These are phyloP conservation scores for Oryctes rhinoceros DNA, from an alignment of 1,140 invertebrate genomes.

Conservation along the genomic window DNA sequence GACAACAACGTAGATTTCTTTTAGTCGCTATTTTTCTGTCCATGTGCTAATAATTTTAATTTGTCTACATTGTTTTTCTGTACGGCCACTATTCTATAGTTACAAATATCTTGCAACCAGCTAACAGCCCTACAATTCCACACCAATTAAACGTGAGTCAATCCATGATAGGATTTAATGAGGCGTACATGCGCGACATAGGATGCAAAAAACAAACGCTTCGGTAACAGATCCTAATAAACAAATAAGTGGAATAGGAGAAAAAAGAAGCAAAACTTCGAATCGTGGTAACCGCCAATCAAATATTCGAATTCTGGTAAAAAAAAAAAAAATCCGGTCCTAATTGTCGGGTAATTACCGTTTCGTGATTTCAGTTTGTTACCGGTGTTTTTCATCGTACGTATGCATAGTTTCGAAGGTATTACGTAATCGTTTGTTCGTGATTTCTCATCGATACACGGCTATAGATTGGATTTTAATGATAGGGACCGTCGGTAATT, in stretches of 20 bases:
- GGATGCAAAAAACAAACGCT: not conserved
- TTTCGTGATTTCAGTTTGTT: conserved; percentile 15
- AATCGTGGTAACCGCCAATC: conserved; percentile 17
- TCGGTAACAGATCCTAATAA: not conserved
- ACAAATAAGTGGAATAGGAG: not conserved
- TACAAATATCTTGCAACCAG: too few relatives aligned
- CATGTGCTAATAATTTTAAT: too few relatives aligned
- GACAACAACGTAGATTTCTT: too few relatives aligned
- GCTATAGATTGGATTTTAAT: conserved; percentile 17
- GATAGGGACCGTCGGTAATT: not conserved
- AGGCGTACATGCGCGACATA: not conserved
- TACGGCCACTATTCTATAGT: too few relatives aligned
- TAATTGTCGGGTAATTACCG: conserved; percentile 10
- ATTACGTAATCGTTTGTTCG: conserved; percentile 12
- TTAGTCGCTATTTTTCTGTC: too few relatives aligned
- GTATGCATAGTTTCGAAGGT: not conserved
- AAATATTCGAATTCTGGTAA: conserved; percentile 18
- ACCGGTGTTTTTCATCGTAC: not conserved
- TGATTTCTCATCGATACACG: conserved; percentile 8
- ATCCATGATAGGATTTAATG: not conserved
- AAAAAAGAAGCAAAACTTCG: not conserved
- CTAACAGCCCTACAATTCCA: too few relatives aligned
- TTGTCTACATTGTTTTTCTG: too few relatives aligned
- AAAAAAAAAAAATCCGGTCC: not conserved
- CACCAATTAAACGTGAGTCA: not conserved